Evolutionary conservation across 1,140 invertebrate genomes (phyloP).

Genomic region (Heliothis virescens): DNA sequence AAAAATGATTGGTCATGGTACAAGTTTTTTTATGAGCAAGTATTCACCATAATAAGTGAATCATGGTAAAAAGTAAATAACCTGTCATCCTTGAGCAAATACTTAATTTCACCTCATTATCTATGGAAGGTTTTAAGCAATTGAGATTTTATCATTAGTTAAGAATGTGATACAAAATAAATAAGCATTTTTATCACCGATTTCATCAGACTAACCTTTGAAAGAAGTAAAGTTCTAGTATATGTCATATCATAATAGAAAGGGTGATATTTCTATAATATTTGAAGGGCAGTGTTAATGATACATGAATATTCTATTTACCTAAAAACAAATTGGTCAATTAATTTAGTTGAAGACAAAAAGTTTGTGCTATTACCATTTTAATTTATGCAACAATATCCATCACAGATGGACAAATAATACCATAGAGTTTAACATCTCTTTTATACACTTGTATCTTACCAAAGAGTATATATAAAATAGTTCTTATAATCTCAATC

Average conservation of each 20-base stretch:
- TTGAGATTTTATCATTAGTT: not conserved
- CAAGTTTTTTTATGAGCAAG: slow-evolving; percentile 7
- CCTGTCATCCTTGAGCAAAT: slow-evolving; percentile 26
- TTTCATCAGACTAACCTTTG: slow-evolving; percentile 1
- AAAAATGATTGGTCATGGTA: slow-evolving; percentile 17
- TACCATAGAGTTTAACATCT: too few species aligned
- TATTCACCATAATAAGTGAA: slow-evolving; percentile 19
- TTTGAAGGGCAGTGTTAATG: too few species aligned
- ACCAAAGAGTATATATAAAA: not conserved
- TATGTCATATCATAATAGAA: too few species aligned
- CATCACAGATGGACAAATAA: too few species aligned
- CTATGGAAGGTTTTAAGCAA: slow-evolving; percentile 12
- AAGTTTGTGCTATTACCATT: too few species aligned
- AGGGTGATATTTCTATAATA: too few species aligned
- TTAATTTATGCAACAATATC: too few species aligned
- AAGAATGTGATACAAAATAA: not conserved
- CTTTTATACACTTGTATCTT: too few species aligned
- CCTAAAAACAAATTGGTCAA: too few species aligned
- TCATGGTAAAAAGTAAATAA: slow-evolving; percentile 2
- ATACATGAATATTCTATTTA: too few species aligned
- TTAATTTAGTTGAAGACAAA: too few species aligned
- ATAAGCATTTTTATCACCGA: not conserved
- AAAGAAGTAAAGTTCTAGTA: too few species aligned
- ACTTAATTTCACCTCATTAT: slow-evolving; percentile 10
- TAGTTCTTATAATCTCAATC: not conserved